These are phyloP conservation scores for Ichneumoninae sp. DNA, from an alignment of 2,888 invertebrate genomes.

Conservation along the genomic window DNA sequence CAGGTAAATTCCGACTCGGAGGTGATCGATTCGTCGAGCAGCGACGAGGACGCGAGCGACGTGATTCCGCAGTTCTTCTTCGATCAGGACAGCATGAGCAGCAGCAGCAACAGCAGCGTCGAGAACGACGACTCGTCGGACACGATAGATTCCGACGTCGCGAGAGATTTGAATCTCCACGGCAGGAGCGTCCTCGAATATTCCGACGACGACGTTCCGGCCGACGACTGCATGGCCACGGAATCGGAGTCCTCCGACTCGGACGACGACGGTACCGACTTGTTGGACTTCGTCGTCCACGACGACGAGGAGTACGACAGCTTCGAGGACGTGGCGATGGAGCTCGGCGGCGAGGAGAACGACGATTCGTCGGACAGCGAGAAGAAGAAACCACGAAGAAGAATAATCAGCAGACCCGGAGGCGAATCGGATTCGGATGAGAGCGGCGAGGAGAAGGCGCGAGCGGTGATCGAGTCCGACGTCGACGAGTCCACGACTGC, in stretches of 20 bases:
- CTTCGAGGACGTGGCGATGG: conserved; percentile 37
- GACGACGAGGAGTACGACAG: conserved; percentile 72
- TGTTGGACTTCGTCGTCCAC: conserved; percentile 76
- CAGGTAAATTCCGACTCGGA: conserved; percentile 64
- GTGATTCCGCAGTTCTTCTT: conserved; percentile 66
- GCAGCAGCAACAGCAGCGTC: conserved; percentile 44
- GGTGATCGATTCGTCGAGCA: conserved; percentile 28
- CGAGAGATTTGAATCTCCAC: conserved; percentile 76
- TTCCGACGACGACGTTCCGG: conserved; percentile 77
- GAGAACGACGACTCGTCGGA: conserved; percentile 41
- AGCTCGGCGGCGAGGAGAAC: conserved; percentile 37
- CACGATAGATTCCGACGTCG: conserved; percentile 76
- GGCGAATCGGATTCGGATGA: conserved; percentile 33
- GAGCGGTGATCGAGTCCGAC: neutral
- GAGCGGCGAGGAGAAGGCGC: neutral
- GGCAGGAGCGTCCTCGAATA: conserved; percentile 70
- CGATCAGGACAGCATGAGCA: conserved; percentile 9
- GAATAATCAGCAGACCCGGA: conserved; percentile 43
- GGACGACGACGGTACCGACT: conserved; percentile 77
- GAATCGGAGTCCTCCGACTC: conserved; percentile 77
- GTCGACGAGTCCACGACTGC: neutral
- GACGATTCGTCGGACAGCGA: conserved; percentile 26
- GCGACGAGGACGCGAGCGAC: conserved; percentile 30
- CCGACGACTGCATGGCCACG: conserved; percentile 78
- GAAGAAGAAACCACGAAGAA: conserved; percentile 36